Base-by-base conservation (phyloP, 2,888 invertebrate genomes). In the Acanthopleura granulata region DNA sequence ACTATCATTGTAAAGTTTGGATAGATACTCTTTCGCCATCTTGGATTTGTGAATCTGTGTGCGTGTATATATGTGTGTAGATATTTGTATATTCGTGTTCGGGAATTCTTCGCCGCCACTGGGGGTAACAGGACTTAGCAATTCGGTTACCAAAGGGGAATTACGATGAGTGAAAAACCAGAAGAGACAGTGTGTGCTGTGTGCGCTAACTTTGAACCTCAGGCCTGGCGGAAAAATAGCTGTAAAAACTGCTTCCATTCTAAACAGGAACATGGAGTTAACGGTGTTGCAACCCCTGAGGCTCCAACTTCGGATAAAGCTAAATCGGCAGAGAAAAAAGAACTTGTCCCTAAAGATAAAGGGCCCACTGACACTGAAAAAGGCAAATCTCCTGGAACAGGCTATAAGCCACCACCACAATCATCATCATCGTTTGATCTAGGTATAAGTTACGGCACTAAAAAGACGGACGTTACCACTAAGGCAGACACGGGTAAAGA, bases 171-270 rank as follows among this genome's bases (percentile, higher is more conserved):
- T 50, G 78, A 40, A 40, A 40, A 40, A 40, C 40, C 40, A 9
- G 40, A 40, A 9, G 40, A 40, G 40, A 40, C 40, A 3, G 40
- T 40, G 40, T 40, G 40, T 40, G 40, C 78, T 0, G 83, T 85
- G 27, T 88, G 88, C 79, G 78, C 77, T 1, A 81, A 76, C 69
- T 91, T 91, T 82, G 91, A 91, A 82, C 89, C 91, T 15, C 91
- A 91, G 78, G 87, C 89, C 72, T 91, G 90, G 88, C 80, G 87
- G 62, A 89, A 88, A 78, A 90, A 89, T 49, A 83, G 90, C 40
- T 91, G 91, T 84, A 88, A 87, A 78, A 90, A 90, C 74, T 90
- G 90, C 76, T 89, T 90, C 76, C 86, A 89, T 69, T 78, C 86
- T 15, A 81, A 84, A 57, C 84, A 85, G 25, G 85, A 87, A 77